These are phyloP conservation scores for Lemur catta DNA, from an alignment of 2,797 vertebrate species.

Conservation along the genomic window DNA sequence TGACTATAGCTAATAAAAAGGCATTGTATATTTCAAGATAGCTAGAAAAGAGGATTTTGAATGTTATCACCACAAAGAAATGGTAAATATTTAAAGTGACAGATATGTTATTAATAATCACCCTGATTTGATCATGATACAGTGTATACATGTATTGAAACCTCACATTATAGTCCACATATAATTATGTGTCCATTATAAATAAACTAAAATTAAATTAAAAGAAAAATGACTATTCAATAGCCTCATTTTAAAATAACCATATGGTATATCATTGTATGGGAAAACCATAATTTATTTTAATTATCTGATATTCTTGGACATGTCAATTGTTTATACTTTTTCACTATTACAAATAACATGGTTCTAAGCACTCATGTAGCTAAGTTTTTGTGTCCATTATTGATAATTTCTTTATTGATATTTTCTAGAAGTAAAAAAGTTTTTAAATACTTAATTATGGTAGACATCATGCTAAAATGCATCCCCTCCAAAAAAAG, in stretches of 20 bases:
- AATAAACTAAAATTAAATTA: background rate
- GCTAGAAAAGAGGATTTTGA: background rate
- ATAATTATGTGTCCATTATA: background rate
- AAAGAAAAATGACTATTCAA: background rate
- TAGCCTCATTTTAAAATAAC: background rate
- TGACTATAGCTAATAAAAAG: background rate
- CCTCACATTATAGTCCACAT: background rate
- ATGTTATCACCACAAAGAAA: no score
- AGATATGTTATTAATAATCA: background rate
- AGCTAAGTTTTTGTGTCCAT: background rate
- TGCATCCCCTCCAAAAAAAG: background rate
- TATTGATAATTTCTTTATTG: background rate
- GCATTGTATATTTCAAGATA: background rate
- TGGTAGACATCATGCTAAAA: background rate
- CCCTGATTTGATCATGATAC: background rate
- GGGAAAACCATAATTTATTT: background rate
- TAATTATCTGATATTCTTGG: background rate
- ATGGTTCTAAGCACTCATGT: background rate
- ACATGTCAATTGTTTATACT: background rate
- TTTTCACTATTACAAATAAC: background rate
- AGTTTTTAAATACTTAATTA: background rate
- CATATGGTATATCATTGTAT: background rate
- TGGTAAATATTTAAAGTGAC: no score
- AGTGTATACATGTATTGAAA: background rate
- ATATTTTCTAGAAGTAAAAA: conserved; percentile 15